These are phyloP conservation scores for Scolopax mira DNA, from an alignment of 2,113 vertebrate genomes.

Conservation along the genomic window DNA sequence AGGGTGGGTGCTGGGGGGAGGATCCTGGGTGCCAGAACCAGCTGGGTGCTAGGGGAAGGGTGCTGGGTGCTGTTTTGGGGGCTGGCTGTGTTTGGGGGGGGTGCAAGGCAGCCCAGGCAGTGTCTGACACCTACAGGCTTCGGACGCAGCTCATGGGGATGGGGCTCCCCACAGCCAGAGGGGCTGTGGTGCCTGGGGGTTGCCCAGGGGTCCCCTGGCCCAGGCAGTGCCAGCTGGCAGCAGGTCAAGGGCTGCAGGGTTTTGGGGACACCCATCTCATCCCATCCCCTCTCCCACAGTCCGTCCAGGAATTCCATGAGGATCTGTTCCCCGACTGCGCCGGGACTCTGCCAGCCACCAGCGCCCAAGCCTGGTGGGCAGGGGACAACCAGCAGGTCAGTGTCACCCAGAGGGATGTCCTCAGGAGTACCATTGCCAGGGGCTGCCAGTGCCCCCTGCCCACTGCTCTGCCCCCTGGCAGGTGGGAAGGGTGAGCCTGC, in stretches of 20 bases:
- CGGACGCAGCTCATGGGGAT: accelerated
- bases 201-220: background rate
- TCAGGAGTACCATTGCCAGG: accelerated
- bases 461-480: background rate
- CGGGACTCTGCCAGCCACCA: slow-evolving; percentile 74
- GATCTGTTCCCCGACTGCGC: slow-evolving; percentile 89
- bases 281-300: slow-evolving; percentile 37
- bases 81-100: background rate
- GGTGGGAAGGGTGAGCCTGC: slow-evolving; percentile 86
- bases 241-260: background rate
- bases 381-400: slow-evolving; percentile 88
- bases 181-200: too few species aligned
- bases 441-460: background rate
- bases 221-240: background rate
- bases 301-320: slow-evolving; percentile 86
- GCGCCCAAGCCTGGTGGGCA: slow-evolving; percentile 86
- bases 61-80: background rate
- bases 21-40: background rate
- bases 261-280: background rate
- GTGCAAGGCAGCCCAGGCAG: background rate
- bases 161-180: accelerated
- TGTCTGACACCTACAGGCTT: background rate
- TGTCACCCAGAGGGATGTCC: accelerated
- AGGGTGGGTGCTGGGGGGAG: background rate
- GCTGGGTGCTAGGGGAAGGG: too few species aligned